Base-by-base conservation (phyloP, 2,113 vertebrate species). In the Brachionichthys hirsutus region DNA sequence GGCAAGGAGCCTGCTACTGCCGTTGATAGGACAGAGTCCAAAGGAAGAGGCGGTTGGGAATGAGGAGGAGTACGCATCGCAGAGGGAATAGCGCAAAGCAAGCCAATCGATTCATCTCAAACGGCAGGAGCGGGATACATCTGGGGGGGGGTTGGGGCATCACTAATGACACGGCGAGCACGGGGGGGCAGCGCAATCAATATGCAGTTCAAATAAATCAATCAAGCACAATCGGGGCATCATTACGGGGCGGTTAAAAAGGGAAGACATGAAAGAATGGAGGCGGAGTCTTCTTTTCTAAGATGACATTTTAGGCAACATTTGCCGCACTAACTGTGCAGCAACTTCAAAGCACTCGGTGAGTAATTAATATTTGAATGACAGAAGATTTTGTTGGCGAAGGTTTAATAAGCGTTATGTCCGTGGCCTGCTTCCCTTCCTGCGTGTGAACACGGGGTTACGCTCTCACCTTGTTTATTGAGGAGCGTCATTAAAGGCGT, bases 181-280 rank as follows among this genome's bases (percentile, higher is more conserved):
- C 1, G 11, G 57, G 56, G 70, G 76, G 38, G 48, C 59, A 62
- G n/a, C 35, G 0, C 38, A 20, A 74, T 82, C 82, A 60, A 76
- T 83, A 80, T 51, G 0, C 1, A 15, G 53, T 69, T 81, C 15
- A 58, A 47, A 51, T 58, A 9, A 67, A 84, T 82, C 83, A 80
- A 74, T 82, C 12, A 7, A 45, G 68, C 10, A 15, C 70, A 73
- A 73, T 73, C 75, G 62, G 62, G 40, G 62, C 46, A 1, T 72
- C 66, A 54, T 66, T 68, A 62, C 55, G n/a, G 22, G 34, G 67
- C 30, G 13, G 73, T 54, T 66, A 38, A 48, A 73, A 46, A 22
- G 22, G 17, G 18, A 7, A 24, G 3, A 38, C 48, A 44, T 62
- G 19, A 62, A 34, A 51, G 62, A 50, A 51, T 49, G 20, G 16